Evolutionary conservation across 2,797 vertebrate species (phyloP).

Genomic region (Falco cherrug): DNA sequence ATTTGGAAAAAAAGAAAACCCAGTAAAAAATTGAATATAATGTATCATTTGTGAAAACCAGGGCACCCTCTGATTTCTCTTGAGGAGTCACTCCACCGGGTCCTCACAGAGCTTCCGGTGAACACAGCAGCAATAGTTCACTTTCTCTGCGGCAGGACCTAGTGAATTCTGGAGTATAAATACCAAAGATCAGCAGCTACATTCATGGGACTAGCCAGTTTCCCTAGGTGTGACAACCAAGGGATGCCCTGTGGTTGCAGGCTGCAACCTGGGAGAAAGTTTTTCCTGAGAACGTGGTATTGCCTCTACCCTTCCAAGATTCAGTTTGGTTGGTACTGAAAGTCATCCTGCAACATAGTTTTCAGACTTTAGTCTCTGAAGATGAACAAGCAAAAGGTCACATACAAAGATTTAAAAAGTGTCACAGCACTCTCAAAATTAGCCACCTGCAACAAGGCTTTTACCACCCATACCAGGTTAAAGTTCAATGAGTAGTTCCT

Average conservation of each 20-base stretch:
- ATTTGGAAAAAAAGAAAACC: neutral
- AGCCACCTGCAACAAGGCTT: too few relatives aligned
- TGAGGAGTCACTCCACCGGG: neutral
- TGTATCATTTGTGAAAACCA: neutral
- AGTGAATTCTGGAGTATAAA: neutral
- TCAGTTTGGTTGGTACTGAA: neutral
- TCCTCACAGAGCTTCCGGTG: neutral
- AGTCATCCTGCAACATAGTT: neutral
- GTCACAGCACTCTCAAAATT: too few relatives aligned
- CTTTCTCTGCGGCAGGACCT: neutral
- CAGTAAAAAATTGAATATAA: neutral
- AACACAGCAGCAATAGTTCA: accelerated
- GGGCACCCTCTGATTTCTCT: neutral
- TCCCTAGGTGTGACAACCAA: neutral
- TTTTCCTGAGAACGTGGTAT: neutral
- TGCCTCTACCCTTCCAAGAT: neutral
- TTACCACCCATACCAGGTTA: too few relatives aligned
- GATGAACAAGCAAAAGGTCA: neutral
- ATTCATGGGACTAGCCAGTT: neutral
- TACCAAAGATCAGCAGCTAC: neutral
- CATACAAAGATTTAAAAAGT: neutral
- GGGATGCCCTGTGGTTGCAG: neutral
- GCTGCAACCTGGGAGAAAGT: neutral
- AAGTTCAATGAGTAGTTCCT: too few relatives aligned
- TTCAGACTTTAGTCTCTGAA: neutral